Evolutionary conservation across 2,797 vertebrate species (phyloP).

Genomic region (Neosilurus hyrtlii): DNA sequence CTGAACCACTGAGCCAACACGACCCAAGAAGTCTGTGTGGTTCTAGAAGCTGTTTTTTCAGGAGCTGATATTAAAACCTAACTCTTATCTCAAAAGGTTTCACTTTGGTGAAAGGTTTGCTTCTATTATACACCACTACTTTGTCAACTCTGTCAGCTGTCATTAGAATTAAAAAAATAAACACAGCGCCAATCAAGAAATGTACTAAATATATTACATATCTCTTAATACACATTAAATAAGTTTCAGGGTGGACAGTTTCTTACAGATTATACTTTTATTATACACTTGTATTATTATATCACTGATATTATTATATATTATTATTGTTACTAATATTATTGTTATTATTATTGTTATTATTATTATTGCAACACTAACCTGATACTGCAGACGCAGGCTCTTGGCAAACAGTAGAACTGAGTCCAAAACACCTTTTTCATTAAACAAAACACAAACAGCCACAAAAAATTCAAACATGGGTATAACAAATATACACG

Average conservation of each 20-base stretch:
- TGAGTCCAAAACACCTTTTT: conserved; percentile 72
- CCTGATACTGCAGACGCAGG: conserved; percentile 66
- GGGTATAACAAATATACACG: background rate
- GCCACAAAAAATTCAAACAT: background rate
- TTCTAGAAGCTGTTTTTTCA: background rate
- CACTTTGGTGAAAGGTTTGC: background rate
- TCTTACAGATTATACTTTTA: background rate
- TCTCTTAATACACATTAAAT: background rate
- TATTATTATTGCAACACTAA: conserved; percentile 51
- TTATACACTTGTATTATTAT: no score
- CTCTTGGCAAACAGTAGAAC: conserved; percentile 63
- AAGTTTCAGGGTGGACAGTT: background rate
- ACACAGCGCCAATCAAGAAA: background rate
- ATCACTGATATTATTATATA: no score
- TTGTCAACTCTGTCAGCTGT: background rate
- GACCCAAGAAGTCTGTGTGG: no score
- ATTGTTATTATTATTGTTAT: no score
- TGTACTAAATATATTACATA: background rate
- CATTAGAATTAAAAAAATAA: background rate
- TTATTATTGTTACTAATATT: no score
- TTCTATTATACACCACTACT: background rate
- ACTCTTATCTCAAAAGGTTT: background rate
- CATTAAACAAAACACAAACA: background rate
- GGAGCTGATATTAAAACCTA: background rate
- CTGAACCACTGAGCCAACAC: no score